A percentile compares a stretch with the other conserved stretches of the same genome.
phyloP scores from a whole-genome alignment of 2,797 vertebrate genomes.

The Oophaga sylvatica region DNA sequence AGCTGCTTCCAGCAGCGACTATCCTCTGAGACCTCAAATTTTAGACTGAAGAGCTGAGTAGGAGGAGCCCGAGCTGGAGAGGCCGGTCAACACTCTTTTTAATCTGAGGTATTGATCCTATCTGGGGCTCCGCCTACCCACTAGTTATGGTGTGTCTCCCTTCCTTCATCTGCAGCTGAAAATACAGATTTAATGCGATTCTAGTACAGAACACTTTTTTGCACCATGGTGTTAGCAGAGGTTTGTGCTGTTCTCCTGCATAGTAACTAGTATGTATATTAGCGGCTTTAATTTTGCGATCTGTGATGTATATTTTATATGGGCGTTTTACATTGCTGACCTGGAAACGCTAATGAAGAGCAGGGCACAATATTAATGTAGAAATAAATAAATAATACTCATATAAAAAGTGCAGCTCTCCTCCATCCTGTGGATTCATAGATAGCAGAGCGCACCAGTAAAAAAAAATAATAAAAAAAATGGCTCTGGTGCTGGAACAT shows the following conservation, averaged over 20 bases:
- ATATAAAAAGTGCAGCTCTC: background rate
- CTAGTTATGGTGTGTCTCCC: no score
- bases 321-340: background rate
- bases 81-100: no score
- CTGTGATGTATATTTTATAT: constrained; percentile 7
- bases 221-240: background rate
- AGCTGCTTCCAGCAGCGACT: no score
- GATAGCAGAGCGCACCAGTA: background rate
- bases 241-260: background rate
- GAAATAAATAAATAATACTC: constrained; percentile 3
- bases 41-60: no score
- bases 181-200: no score
- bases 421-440: background rate
- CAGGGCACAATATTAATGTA: background rate
- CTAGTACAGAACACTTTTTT: background rate
- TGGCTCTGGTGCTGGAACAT: no score
- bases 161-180: no score
- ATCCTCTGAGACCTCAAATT: no score
- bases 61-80: no score
- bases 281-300: background rate
- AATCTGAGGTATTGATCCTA: no score
- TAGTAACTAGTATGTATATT: background rate
- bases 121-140: no score
- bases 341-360: background rate
- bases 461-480: no score